phyloP scores from a whole-genome alignment of 2,888 invertebrate genomes.

The Melanophora roralis region DNA sequence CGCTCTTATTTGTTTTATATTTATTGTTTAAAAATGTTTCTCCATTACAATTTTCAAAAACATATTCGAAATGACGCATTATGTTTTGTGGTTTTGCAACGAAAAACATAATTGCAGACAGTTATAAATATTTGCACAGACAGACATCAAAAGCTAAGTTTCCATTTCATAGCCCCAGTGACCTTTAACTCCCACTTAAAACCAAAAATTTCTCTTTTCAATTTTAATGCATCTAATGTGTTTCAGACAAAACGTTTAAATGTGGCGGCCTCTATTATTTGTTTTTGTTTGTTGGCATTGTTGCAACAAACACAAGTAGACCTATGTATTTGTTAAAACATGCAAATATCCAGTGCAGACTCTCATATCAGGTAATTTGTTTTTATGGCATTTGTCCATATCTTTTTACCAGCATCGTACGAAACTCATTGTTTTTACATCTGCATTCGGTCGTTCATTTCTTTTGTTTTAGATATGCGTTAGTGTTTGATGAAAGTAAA shows the following conservation, averaged over 20 bases:
- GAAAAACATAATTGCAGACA: background rate
- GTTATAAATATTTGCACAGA: constrained; percentile 6
- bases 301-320: background rate
- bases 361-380: constrained; percentile 39
- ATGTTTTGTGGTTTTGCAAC: constrained; percentile 19
- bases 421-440: constrained; percentile 6
- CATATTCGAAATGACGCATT: constrained; percentile 16
- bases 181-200: constrained; percentile 29
- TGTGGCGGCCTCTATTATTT: background rate
- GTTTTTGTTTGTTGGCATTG: background rate
- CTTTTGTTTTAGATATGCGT: constrained; percentile 28
- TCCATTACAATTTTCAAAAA: background rate
- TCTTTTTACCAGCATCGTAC: background rate
- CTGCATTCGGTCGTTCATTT: background rate
- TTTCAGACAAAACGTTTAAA: background rate
- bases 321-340: too few species aligned
- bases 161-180: constrained; percentile 18
- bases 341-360: background rate
- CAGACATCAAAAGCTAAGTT: constrained; percentile 19
- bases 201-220: constrained; percentile 20
- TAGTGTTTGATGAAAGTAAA: constrained; percentile 15
- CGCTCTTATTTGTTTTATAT: too few species aligned
- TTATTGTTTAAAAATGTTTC: too few species aligned
- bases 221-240: constrained; percentile 39
- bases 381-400: constrained; percentile 35